phyloP scores from a whole-genome alignment of 1,140 invertebrate species.

The Euwallacea similis region DNA sequence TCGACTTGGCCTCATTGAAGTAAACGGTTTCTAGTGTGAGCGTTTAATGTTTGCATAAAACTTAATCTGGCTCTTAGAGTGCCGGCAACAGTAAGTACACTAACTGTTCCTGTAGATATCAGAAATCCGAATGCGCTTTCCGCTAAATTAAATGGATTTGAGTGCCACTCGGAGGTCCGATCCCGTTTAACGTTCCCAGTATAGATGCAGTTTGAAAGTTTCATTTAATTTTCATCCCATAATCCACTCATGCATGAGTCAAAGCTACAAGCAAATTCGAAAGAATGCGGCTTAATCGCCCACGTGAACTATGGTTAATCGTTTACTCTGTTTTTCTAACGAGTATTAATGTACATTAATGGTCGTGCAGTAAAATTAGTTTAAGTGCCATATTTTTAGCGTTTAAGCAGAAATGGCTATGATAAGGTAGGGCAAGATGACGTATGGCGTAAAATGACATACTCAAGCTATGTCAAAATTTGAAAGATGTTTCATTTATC shows the following conservation, averaged over 20 bases:
- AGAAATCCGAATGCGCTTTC: slow-evolving; percentile 19
- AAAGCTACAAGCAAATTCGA: too few species aligned
- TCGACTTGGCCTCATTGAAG: too few species aligned
- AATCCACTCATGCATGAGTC: background rate
- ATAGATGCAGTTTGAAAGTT: slow-evolving; percentile 25
- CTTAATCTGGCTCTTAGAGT: background rate
- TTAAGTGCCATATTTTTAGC: too few species aligned
- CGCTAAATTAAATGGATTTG: slow-evolving; percentile 23
- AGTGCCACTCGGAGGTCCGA: background rate
- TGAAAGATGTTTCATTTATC: too few species aligned
- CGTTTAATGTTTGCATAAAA: slow-evolving; percentile 8
- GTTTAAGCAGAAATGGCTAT: background rate
- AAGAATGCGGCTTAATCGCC: background rate
- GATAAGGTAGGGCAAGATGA: too few species aligned
- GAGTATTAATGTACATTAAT: slow-evolving; percentile 1
- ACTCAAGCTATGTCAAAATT: too few species aligned
- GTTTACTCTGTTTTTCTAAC: background rate
- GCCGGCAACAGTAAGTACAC: background rate
- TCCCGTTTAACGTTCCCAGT: background rate
- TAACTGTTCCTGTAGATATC: slow-evolving; percentile 17
- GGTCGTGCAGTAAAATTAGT: too few species aligned
- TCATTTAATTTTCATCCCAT: slow-evolving; percentile 15
- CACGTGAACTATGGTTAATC: background rate
- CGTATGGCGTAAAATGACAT: too few species aligned
- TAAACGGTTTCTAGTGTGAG: background rate